A percentile compares a stretch with the other conserved stretches of the same genome.
These are phyloP conservation scores for Caenorhabditis tropicalis DNA, from an alignment of 1,140 invertebrate genomes.

Conservation along the genomic window DNA sequence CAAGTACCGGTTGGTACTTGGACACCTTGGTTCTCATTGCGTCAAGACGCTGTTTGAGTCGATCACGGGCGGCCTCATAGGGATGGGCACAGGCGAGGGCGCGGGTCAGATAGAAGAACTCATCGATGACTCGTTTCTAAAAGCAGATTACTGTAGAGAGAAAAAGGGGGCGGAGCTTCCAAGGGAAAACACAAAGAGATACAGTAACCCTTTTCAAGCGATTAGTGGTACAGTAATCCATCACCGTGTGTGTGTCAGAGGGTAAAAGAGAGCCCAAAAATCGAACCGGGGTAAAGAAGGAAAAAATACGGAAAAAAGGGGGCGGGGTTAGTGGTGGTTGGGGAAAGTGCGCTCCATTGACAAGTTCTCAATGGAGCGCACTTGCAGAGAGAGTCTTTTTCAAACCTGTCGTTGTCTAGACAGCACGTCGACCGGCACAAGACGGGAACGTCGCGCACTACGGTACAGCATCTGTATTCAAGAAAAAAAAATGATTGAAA, in stretches of 20 bases:
- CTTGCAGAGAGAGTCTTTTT: neutral
- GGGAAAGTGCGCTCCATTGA: neutral
- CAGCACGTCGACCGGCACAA: conserved; percentile 49
- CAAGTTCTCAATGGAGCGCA: neutral
- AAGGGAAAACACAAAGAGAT: neutral
- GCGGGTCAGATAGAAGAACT: conserved; percentile 50
- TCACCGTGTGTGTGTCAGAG: neutral
- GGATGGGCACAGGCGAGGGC: conserved; percentile 50
- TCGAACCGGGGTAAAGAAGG: neutral
- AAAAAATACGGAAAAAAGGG: neutral
- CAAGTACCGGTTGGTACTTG: conserved; percentile 36
- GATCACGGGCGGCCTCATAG: conserved; percentile 46
- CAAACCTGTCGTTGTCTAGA: conserved; percentile 53
- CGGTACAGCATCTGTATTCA: conserved; percentile 52
- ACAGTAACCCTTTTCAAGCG: neutral
- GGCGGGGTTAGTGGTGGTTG: neutral
- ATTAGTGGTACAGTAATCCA: neutral
- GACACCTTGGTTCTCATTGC: conserved; percentile 48
- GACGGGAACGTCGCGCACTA: conserved; percentile 51
- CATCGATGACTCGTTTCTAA: conserved; percentile 52
- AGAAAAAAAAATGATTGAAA: neutral
- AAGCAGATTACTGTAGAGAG: too few relatives aligned
- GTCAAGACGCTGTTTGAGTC: conserved; percentile 20
- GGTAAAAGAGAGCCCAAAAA: conserved; percentile 7
- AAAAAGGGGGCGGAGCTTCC: neutral